phyloP scores from a whole-genome alignment of 2,888 invertebrate genomes.

The Gonocerus acuteangulatus region DNA sequence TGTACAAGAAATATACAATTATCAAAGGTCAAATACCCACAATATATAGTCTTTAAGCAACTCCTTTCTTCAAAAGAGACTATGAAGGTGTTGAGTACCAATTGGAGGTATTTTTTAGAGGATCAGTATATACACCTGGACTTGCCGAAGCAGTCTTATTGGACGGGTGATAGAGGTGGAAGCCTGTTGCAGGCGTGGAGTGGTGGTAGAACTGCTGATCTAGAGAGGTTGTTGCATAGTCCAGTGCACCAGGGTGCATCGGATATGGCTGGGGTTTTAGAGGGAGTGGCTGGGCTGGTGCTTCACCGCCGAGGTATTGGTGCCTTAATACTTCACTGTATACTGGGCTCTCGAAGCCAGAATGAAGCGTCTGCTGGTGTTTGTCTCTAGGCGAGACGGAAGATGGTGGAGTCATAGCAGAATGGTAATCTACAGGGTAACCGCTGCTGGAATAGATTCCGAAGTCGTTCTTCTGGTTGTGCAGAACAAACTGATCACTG shows the following conservation, averaged over 20 bases:
- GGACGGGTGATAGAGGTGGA: slow-evolving; percentile 84
- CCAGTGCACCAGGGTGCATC: slow-evolving; percentile 48
- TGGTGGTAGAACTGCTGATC: slow-evolving; percentile 82
- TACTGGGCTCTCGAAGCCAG: slow-evolving; percentile 33
- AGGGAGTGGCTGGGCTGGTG: slow-evolving; percentile 60
- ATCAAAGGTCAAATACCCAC: neutral
- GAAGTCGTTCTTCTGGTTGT: slow-evolving; percentile 47
- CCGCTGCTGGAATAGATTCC: slow-evolving; percentile 49
- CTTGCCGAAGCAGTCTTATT: slow-evolving; percentile 52
- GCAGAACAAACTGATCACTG: slow-evolving; percentile 55
- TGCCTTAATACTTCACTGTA: slow-evolving; percentile 49
- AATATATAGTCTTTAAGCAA: slow-evolving; percentile 11
- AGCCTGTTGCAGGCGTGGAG: slow-evolving; percentile 53
- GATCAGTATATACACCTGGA: slow-evolving; percentile 41
- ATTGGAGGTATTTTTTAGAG: slow-evolving; percentile 52
- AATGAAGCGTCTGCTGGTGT: slow-evolving; percentile 48
- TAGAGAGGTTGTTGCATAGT: slow-evolving; percentile 56
- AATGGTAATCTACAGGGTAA: slow-evolving; percentile 74
- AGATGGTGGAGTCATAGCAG: slow-evolving; percentile 94
- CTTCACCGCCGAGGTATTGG: slow-evolving; percentile 57
- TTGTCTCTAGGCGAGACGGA: slow-evolving; percentile 91
- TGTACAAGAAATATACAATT: slow-evolving; percentile 20
- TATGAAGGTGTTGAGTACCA: slow-evolving; percentile 76
- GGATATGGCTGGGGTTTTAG: slow-evolving; percentile 85
- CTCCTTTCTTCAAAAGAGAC: slow-evolving; percentile 38